A percentile compares a stretch with the other conserved stretches of the same genome.
These are phyloP conservation scores for Catocala sponsa DNA, from an alignment of 2,888 invertebrate genomes.

Conservation along the genomic window DNA sequence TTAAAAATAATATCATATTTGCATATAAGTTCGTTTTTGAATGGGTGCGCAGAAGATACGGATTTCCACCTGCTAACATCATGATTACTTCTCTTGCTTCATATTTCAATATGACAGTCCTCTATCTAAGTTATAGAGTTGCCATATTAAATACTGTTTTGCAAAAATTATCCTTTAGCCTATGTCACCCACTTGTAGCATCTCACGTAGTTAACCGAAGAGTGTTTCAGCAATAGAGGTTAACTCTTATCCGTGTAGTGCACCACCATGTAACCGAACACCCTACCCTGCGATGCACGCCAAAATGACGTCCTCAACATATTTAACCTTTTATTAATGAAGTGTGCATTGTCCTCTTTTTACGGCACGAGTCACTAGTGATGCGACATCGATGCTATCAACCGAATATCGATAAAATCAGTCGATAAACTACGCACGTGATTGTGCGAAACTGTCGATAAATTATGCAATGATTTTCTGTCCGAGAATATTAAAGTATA, in stretches of 20 bases:
- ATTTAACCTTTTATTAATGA: constrained; percentile 84
- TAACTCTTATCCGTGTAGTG: constrained; percentile 31
- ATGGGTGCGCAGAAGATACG: too few relatives aligned
- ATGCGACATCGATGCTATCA: constrained; percentile 42
- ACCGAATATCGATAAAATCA: constrained; percentile 13
- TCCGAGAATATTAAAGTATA: constrained; percentile 4
- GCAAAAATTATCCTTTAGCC: too few relatives aligned
- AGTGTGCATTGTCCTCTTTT: constrained; percentile 80
- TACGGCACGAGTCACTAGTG: constrained; percentile 78
- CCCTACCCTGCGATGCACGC: constrained; percentile 52
- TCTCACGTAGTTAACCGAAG: not conserved
- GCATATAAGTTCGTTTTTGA: too few relatives aligned
- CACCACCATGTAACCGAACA: constrained; percentile 59
- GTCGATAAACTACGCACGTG: constrained; percentile 5
- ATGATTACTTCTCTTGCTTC: too few relatives aligned
- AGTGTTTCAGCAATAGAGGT: constrained; percentile 25
- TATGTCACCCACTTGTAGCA: not conserved
- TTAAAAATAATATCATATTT: too few relatives aligned
- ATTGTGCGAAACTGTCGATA: constrained; percentile 9
- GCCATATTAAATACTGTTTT: too few relatives aligned
- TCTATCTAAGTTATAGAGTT: too few relatives aligned
- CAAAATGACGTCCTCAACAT: constrained; percentile 73
- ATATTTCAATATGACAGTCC: too few relatives aligned
- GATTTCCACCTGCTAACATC: too few relatives aligned
- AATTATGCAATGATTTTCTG: constrained; percentile 2